These are phyloP conservation scores for Pollenia labialis DNA, from an alignment of 2,888 invertebrate species.

Conservation along the genomic window DNA sequence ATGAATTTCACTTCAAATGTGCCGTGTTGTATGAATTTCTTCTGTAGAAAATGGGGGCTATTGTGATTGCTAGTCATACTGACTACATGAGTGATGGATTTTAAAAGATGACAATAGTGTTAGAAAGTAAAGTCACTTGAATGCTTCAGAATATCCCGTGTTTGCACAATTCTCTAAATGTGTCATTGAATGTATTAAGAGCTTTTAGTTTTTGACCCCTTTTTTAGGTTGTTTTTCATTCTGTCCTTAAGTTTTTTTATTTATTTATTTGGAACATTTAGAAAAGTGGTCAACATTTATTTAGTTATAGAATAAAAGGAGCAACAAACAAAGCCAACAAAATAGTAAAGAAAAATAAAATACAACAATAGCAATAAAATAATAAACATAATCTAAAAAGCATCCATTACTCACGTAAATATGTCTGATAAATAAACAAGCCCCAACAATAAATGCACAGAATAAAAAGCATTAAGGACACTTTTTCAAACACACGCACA, in stretches of 20 bases:
- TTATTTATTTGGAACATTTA: constrained; percentile 36
- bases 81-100: constrained; percentile 61
- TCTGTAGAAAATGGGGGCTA: background rate
- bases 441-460: constrained; percentile 31
- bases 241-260: background rate
- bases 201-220: constrained; percentile 58
- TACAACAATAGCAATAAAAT: constrained; percentile 58
- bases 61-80: constrained; percentile 5
- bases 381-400: constrained; percentile 69
- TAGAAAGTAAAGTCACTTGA: constrained; percentile 52
- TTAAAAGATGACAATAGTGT: constrained; percentile 45
- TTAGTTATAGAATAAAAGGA: constrained; percentile 39
- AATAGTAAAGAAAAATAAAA: background rate
- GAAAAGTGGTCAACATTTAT: constrained; percentile 67
- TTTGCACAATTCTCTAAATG: constrained; percentile 42
- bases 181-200: constrained; percentile 46
- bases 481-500: background rate
- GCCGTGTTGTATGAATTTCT: background rate
- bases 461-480: constrained; percentile 31
- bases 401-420: constrained; percentile 71
- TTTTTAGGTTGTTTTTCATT: constrained; percentile 27
- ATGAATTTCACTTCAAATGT: constrained; percentile 39
- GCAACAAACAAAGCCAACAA: constrained; percentile 5
- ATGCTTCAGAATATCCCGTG: constrained; percentile 42
- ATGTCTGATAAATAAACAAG: constrained; percentile 57